Conservation (phyloP, 2,888 invertebrate species). For the Drosophila yooni region DNA sequence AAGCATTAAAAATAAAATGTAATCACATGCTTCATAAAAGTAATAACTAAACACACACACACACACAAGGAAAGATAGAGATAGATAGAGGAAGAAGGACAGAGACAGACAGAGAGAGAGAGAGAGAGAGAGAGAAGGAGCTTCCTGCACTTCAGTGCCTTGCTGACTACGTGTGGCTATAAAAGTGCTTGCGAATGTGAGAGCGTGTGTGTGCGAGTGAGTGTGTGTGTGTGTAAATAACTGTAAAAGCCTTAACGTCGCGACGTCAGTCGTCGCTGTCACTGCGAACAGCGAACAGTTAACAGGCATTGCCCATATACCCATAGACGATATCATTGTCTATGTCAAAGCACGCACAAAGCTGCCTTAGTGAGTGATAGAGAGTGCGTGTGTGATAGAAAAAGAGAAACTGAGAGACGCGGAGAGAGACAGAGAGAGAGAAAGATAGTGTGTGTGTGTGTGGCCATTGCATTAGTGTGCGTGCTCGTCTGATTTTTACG, state of each 20-base stretch:
- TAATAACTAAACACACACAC: slow-evolving; percentile 74
- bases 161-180: slow-evolving; percentile 74
- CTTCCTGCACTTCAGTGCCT: slow-evolving; percentile 73
- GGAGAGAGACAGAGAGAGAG: too few species aligned
- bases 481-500: slow-evolving; percentile 78
- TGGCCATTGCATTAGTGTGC: slow-evolving; percentile 62
- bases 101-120: slow-evolving; percentile 4
- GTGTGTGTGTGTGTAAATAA: slow-evolving; percentile 23
- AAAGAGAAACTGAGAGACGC: not conserved
- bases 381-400: slow-evolving; percentile 4
- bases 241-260: slow-evolving; percentile 56
- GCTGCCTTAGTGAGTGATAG: slow-evolving; percentile 10
- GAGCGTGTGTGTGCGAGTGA: slow-evolving; percentile 19
- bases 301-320: slow-evolving; percentile 34
- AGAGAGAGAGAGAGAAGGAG: slow-evolving; percentile 13
- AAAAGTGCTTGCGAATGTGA: slow-evolving; percentile 53
- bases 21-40: slow-evolving; percentile 82
- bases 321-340: slow-evolving; percentile 49
- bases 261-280: slow-evolving; percentile 47
- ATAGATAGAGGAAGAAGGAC: not conserved
- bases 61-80: slow-evolving; percentile 5
- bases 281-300: slow-evolving; percentile 43
- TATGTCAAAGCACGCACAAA: slow-evolving; percentile 59
- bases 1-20: slow-evolving; percentile 81
- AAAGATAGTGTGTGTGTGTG: slow-evolving; percentile 1